phyloP scores from a whole-genome alignment of 2,113 vertebrate species.

The Poicephalus meyeri region DNA sequence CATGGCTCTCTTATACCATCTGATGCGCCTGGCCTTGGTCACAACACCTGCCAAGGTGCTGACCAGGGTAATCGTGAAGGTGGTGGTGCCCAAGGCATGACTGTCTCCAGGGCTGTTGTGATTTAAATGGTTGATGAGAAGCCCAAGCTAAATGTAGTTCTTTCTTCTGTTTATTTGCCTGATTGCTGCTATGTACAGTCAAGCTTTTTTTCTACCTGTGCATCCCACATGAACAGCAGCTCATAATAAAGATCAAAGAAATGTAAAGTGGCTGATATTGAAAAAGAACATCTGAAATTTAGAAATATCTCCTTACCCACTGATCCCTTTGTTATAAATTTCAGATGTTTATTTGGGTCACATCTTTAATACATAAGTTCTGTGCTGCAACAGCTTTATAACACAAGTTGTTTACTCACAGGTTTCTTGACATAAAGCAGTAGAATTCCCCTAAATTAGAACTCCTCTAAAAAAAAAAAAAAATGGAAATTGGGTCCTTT shows the following conservation, averaged over 20 bases:
- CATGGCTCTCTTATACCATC: neutral
- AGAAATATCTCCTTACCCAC: neutral
- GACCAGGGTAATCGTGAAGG: neutral
- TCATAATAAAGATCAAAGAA: neutral
- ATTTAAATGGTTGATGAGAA: accelerated
- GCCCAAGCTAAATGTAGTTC: neutral
- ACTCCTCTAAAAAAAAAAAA: neutral
- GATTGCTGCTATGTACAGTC: neutral
- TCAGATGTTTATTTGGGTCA: neutral
- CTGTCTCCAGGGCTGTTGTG: neutral
- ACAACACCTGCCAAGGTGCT: neutral
- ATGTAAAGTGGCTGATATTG: neutral
- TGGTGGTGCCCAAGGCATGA: neutral
- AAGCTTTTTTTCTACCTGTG: neutral
- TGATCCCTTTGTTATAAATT: neutral
- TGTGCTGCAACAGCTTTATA: neutral
- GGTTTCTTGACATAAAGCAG: neutral
- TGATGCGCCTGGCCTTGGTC: neutral
- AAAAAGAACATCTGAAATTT: neutral
- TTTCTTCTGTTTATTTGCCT: neutral
- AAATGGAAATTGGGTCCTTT: neutral
- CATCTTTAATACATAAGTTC: neutral
- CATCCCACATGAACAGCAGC: neutral
- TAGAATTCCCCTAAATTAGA: neutral
- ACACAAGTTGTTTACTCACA: neutral